Evolutionary conservation across 2,888 invertebrate genomes (phyloP).

Genomic region (Morpho achilles): DNA sequence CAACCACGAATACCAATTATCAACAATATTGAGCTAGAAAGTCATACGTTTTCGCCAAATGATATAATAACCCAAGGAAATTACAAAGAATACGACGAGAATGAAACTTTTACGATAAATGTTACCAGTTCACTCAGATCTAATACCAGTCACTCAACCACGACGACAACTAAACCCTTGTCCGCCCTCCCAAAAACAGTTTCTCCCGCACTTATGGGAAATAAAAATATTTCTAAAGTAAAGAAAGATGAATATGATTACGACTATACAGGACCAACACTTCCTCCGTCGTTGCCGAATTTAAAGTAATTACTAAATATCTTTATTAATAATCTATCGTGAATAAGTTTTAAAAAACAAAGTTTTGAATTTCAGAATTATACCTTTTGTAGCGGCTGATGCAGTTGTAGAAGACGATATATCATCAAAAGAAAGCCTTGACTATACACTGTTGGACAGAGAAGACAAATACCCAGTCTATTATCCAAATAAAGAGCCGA

Average conservation of each 20-base stretch:
- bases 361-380: slow-evolving; percentile 80
- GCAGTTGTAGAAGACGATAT: slow-evolving; percentile 83
- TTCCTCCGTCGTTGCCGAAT: slow-evolving; percentile 91
- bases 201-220: slow-evolving; percentile 51
- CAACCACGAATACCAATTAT: slow-evolving; percentile 50
- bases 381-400: slow-evolving; percentile 92
- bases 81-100: slow-evolving; percentile 59
- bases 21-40: slow-evolving; percentile 44
- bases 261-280: slow-evolving; percentile 84
- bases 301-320: slow-evolving; percentile 76
- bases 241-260: slow-evolving; percentile 82
- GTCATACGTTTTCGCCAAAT: slow-evolving; percentile 53
- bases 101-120: slow-evolving; percentile 77
- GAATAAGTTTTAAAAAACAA: background rate
- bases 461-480: slow-evolving; percentile 69
- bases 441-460: slow-evolving; percentile 52
- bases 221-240: slow-evolving; percentile 74
- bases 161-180: slow-evolving; percentile 29
- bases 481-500: slow-evolving; percentile 46
- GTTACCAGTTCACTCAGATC: slow-evolving; percentile 74
- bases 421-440: slow-evolving; percentile 48
- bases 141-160: slow-evolving; percentile 53
- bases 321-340: slow-evolving; percentile 1
- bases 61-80: slow-evolving; percentile 65
- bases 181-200: slow-evolving; percentile 47